Base-by-base conservation (phyloP, 2,797 vertebrate species). In the Thripadectes ignobilis region DNA sequence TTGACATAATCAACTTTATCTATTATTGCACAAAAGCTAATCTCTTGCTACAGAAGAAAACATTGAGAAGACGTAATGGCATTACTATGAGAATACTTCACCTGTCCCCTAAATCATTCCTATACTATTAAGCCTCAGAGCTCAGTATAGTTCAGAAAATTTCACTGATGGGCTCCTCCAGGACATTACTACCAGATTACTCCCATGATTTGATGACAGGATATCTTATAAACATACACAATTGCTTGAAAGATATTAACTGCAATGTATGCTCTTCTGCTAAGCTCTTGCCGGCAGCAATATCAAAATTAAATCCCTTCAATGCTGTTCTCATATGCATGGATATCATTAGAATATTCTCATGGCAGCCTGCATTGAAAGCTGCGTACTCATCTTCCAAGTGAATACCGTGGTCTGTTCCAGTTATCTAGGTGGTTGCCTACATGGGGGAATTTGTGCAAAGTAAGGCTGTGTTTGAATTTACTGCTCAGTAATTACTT, bases 241-340 rank as follows among this genome's bases (percentile, higher is more conserved):
- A 49, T 68, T 69, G 13, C 39, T 77, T 88, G 82, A 89, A 91
- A 85, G 45, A 43, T 89, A 69, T 63, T 81, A 88, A 88, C 85
- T 92, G 67, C 59, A 63, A 45, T 36, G 16, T 51, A 63, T 32
- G 24, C 30, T 72, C 62, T 66, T 88, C 52, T 73, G 58, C 26
- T 72, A 88, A 87, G 12, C 45, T 85, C 48, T 92, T 81, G 69
- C 87, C 1, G 0, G 59, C 29, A 92, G 71, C 38, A 36, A 74
- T 78, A 32, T 81, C 52, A 63, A 78, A 84, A 89, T 85, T 54
- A 93, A 95, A 95, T 61, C 80, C 59, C 20, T 88, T 71, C 59
- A 79, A 36, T 39, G n/a, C 19, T 85, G 32, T 84, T 94, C 88
- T 84, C 55, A 66, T 39, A 52, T 23, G 10, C 45, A 22, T 5